A percentile compares a stretch with the other conserved stretches of the same genome.
These are phyloP conservation scores for Neolamprologus devosi DNA, from an alignment of 2,113 vertebrate genomes.

Conservation along the genomic window DNA sequence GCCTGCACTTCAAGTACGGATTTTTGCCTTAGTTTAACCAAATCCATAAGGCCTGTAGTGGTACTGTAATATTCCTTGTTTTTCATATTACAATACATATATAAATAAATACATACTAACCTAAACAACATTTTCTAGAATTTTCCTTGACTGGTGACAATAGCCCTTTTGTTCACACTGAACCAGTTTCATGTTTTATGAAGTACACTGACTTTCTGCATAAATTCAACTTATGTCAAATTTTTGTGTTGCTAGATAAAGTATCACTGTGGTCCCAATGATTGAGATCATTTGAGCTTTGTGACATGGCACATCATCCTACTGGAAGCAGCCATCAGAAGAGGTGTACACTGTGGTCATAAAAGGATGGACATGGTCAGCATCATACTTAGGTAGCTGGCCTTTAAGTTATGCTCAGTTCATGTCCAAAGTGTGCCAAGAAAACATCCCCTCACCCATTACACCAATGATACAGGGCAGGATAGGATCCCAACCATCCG, in stretches of 20 bases:
- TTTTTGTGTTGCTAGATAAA: background rate
- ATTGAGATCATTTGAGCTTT: background rate
- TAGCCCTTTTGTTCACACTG: background rate
- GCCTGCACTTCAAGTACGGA: background rate
- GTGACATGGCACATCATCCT: background rate
- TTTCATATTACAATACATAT: background rate
- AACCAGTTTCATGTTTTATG: background rate
- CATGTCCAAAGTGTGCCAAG: background rate
- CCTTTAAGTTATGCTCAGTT: background rate
- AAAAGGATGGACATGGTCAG: background rate
- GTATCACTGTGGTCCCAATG: background rate
- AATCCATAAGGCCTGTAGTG: background rate
- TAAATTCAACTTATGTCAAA: fast-evolving
- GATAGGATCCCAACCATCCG: background rate
- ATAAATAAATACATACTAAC: background rate
- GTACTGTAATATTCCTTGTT: background rate
- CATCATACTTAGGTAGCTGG: background rate
- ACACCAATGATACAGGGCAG: background rate
- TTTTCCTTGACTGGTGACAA: background rate
- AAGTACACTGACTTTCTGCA: background rate
- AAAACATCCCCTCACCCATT: background rate
- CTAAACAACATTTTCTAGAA: background rate
- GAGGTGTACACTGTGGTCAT: background rate
- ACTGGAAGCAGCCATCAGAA: background rate
- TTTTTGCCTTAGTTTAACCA: background rate